Base-by-base conservation (phyloP, 2,113 vertebrate genomes). In the Pomatostomus ruficeps region DNA sequence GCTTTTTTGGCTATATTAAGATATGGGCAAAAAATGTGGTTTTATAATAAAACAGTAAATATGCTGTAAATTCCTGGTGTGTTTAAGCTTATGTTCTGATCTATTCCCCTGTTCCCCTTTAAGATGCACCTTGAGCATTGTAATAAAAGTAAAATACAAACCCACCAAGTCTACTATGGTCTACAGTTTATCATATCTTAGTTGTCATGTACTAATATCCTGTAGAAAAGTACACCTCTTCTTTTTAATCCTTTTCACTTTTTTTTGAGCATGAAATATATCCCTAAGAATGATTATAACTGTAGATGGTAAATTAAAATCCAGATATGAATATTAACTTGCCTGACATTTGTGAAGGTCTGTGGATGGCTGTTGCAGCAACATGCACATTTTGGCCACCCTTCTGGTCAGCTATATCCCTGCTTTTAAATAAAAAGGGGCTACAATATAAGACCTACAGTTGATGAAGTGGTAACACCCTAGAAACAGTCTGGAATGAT, bases 221-320 rank as follows among this genome's bases (percentile, higher is more conserved):
- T 43, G 22, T 31, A 54, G 57, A 79, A 90, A 92, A 67, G 2
- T 25, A 25, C 10, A 43, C 12, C 7, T 75, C 24, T 66, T 58
- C 15, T 38, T 61, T 74, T 35, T 40, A 40, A 74, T 4, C 4
- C 2, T 25, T 46, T 26, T 45, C 10, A 8, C n/a, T 22, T 8
- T 36, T 49, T 65, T 72, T 12, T 20, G 1, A 67, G 22, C 2
- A 2, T 49, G 16, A 19, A 76, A 21, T 52, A 54, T 31, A 19
- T 66, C 12, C 48, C 20, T 51, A 58, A 43, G 29, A 57, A 49
- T 46, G 4, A 42, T 81, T 77, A 42, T 49, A 85, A 9, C 46
- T 94, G 31, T 35, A 78, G 42, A 81, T n/a, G 59, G 26, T 36
- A 63, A 89, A 58, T 89, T 77, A 48, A 84, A 91, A 58, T 65